Evolutionary conservation across 1,140 invertebrate species (phyloP).

Genomic region (Heliconius congener): DNA sequence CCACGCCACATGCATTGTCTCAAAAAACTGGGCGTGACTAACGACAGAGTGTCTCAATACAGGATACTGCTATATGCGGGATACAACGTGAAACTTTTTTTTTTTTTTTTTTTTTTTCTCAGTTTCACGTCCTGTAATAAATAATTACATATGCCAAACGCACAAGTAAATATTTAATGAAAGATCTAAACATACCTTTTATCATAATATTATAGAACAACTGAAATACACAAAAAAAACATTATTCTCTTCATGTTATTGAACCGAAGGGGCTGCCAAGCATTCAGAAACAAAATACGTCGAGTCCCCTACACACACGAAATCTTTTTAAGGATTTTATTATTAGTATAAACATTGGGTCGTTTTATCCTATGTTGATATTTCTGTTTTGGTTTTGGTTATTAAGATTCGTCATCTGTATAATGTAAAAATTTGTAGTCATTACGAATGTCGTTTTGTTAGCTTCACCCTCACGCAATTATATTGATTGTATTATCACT

Average conservation of each 20-base stretch:
- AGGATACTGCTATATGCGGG: no score
- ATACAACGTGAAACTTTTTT: no score
- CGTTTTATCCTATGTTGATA: neutral
- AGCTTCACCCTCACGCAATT: no score
- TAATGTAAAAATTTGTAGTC: neutral
- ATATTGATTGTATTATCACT: no score
- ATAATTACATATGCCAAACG: neutral
- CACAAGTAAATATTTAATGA: neutral
- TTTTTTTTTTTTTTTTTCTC: no score
- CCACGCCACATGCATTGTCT: no score
- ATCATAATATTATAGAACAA: neutral
- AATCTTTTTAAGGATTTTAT: neutral
- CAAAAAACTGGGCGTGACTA: no score
- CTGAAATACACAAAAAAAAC: neutral
- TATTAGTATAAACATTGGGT: conserved; percentile 4
- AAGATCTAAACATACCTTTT: neutral
- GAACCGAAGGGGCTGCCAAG: neutral
- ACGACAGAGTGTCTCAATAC: no score
- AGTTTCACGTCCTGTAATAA: neutral
- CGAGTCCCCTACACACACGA: neutral
- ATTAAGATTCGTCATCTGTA: neutral
- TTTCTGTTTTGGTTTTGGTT: neutral
- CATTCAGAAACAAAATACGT: neutral
- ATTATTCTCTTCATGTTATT: conserved; percentile 5
- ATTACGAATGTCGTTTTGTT: no score